phyloP scores from a whole-genome alignment of 2,888 invertebrate genomes.

The Dromius quadrimaculatus region DNA sequence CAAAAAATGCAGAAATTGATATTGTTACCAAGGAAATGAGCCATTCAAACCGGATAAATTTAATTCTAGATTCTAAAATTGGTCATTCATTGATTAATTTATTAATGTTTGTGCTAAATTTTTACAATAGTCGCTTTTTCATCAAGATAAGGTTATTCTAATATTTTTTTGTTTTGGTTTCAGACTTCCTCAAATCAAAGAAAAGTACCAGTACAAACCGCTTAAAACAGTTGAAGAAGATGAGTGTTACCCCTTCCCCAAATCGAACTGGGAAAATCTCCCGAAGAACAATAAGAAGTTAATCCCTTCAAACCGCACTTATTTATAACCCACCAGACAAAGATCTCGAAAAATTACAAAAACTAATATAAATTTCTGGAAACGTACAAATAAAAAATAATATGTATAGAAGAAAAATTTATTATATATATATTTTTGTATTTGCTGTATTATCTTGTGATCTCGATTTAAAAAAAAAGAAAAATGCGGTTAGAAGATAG shows the following conservation, averaged over 20 bases:
- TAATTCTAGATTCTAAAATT: too few relatives aligned
- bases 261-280: conserved; percentile 37
- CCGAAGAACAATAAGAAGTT: conserved; percentile 37
- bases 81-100: too few relatives aligned
- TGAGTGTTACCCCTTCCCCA: conserved; percentile 37
- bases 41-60: too few relatives aligned
- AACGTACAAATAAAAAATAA: conserved; percentile 47
- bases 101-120: too few relatives aligned
- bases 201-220: conserved; percentile 29
- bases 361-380: conserved; percentile 40
- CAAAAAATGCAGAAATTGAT: too few relatives aligned
- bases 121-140: too few relatives aligned
- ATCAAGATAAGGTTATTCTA: conserved; percentile 19
- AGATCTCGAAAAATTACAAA: conserved; percentile 19
- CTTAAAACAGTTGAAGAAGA: conserved; percentile 32
- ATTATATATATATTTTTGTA: conserved; percentile 37
- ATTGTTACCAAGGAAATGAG: too few relatives aligned
- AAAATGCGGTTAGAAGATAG: conserved; percentile 35
- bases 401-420: conserved; percentile 40
- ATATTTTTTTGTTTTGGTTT: conserved; percentile 22
- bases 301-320: conserved; percentile 28
- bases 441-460: conserved; percentile 44
- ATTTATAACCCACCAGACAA: conserved; percentile 36
- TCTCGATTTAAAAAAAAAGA: conserved; percentile 38
- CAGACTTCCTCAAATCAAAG: conserved; percentile 40